phyloP scores from a whole-genome alignment of 2,888 invertebrate genomes.

The Aspidapion aeneum region DNA sequence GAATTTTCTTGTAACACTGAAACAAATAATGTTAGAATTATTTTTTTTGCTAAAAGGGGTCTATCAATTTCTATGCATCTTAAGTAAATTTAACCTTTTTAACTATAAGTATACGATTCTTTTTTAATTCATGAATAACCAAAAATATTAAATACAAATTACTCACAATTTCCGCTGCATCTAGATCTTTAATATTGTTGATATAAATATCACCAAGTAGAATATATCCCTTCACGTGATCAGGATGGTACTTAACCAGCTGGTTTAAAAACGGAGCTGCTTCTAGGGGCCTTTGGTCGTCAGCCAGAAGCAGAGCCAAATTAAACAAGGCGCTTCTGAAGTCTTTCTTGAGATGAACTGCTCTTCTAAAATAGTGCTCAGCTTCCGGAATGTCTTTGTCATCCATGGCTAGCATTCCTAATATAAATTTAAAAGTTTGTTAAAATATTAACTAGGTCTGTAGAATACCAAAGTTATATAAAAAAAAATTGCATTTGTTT shows the following conservation, averaged over 20 bases:
- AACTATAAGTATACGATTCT: too few species aligned
- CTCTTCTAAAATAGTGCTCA: slow-evolving; percentile 73
- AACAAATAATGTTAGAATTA: slow-evolving; percentile 33
- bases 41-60: too few species aligned
- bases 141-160: too few species aligned
- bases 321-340: slow-evolving; percentile 94
- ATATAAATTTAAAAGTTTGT: too few species aligned
- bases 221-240: slow-evolving; percentile 92
- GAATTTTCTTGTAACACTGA: slow-evolving; percentile 85
- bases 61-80: neutral
- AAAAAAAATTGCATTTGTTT: too few species aligned
- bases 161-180: slow-evolving; percentile 89
- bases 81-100: neutral
- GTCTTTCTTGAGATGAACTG: slow-evolving; percentile 82
- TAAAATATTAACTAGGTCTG: too few species aligned
- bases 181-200: slow-evolving; percentile 90
- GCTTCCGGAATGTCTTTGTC: slow-evolving; percentile 85
- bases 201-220: slow-evolving; percentile 94
- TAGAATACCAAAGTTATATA: too few species aligned
- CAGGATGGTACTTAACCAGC: slow-evolving; percentile 85
- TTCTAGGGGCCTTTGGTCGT: slow-evolving; percentile 82
- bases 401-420: slow-evolving; percentile 96
- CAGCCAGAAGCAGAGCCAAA: slow-evolving; percentile 84
- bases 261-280: slow-evolving; percentile 91
- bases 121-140: too few species aligned